Conservation (phyloP, 2,113 vertebrate species). For the Dipodomys ordii region DNA sequence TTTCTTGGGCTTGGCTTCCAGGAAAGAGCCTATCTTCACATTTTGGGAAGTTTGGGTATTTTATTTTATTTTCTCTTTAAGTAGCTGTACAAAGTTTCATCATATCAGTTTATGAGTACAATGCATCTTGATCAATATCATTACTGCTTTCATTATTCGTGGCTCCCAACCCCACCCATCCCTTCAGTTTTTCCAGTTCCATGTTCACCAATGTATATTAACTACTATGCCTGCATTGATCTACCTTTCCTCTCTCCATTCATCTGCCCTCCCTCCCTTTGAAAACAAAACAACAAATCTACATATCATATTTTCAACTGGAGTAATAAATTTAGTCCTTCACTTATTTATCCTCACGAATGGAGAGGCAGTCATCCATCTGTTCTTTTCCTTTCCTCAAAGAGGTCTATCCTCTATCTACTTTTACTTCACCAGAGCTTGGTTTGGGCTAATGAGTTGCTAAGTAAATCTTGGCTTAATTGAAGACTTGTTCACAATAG, state of each 20-base stretch:
- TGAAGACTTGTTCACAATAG: slow-evolving; percentile 29
- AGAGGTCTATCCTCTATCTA: not conserved
- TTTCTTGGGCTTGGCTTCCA: not conserved
- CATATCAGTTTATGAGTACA: too few relatives aligned
- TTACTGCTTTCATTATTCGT: too few relatives aligned
- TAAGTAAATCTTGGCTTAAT: slow-evolving; percentile 17
- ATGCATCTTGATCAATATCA: too few relatives aligned
- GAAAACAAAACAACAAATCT: not conserved
- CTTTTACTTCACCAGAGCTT: not conserved
- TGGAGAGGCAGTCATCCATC: accelerated
- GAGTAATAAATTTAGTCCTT: not conserved
- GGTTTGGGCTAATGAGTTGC: not conserved
- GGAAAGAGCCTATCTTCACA: not conserved
- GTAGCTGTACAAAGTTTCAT: too few relatives aligned
- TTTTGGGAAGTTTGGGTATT: not conserved
- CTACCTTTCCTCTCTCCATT: too few relatives aligned
- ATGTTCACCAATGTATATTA: too few relatives aligned
- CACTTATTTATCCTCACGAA: not conserved
- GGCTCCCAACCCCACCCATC: too few relatives aligned
- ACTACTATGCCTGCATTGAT: too few relatives aligned
- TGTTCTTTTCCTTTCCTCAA: not conserved
- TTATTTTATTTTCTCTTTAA: not conserved
- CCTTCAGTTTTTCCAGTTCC: too few relatives aligned
- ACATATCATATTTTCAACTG: not conserved
- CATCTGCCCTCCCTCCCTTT: too few relatives aligned